phyloP scores from a whole-genome alignment of 2,797 vertebrate species.

The Cygnus olor region DNA sequence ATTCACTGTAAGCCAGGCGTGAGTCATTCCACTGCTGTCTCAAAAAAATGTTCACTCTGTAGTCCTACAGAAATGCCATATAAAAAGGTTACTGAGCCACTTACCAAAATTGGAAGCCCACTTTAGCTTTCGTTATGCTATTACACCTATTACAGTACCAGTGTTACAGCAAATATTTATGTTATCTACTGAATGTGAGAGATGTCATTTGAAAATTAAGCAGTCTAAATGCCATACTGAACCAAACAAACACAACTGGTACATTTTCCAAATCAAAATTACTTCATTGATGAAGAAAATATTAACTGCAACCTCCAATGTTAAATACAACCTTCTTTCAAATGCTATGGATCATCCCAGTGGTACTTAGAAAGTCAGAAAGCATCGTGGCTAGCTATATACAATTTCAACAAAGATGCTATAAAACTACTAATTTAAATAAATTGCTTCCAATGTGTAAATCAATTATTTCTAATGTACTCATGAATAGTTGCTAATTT shows the following conservation, averaged over 20 bases:
- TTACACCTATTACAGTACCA: neutral
- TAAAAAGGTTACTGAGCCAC: slow-evolving; percentile 61
- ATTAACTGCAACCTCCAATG: neutral
- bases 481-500: slow-evolving; percentile 4
- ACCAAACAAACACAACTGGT: neutral
- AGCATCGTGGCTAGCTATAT: neutral
- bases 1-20: slow-evolving; percentile 94
- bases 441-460: neutral
- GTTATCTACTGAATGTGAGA: neutral
- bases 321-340: neutral
- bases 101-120: neutral
- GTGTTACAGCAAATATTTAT: neutral
- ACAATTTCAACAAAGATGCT: neutral
- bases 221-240: neutral
- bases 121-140: slow-evolving; percentile 2
- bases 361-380: neutral
- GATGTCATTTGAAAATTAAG: neutral
- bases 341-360: neutral
- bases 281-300: neutral
- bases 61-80: slow-evolving; percentile 89
- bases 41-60: slow-evolving; percentile 99
- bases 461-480: neutral
- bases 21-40: slow-evolving; percentile 98
- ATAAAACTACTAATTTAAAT: neutral
- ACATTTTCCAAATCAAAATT: slow-evolving; percentile 66